Evolutionary conservation across 2,113 vertebrate species (phyloP).

Genomic region (Cricetomys ansorgei): DNA sequence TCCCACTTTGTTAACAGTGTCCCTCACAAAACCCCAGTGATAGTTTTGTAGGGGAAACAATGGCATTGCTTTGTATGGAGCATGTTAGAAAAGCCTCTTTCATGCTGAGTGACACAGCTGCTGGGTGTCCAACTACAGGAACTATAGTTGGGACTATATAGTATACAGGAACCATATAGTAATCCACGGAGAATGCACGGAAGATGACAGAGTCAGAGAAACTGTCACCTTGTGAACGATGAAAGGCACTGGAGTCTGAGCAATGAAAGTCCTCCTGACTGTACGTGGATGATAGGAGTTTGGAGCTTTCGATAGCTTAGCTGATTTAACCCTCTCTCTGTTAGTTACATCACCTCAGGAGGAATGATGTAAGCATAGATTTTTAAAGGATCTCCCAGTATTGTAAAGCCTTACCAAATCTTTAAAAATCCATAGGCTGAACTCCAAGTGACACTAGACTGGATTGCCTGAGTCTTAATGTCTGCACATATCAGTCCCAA

Average conservation of each 20-base stretch:
- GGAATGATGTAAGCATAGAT: neutral
- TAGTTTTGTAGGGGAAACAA: neutral
- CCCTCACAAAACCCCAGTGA: neutral
- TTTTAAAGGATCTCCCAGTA: neutral
- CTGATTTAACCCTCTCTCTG: neutral
- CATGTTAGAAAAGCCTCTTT: conserved; percentile 7
- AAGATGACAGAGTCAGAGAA: neutral
- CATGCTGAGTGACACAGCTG: too few relatives aligned
- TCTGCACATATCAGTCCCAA: neutral
- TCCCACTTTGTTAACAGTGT: neutral
- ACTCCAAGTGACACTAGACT: neutral
- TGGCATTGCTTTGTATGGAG: neutral
- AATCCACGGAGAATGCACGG: neutral
- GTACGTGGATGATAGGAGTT: neutral
- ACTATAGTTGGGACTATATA: too few relatives aligned
- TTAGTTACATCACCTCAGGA: neutral
- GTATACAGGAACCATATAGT: too few relatives aligned
- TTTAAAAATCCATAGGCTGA: neutral
- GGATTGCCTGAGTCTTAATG: neutral
- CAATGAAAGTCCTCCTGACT: neutral
- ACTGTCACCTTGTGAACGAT: neutral
- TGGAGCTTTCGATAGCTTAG: neutral
- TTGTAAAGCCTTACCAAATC: neutral
- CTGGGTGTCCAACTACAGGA: too few relatives aligned
- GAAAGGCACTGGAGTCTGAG: neutral